Conservation (phyloP, 2,113 vertebrate genomes). For the Centrocercus urophasianus region DNA sequence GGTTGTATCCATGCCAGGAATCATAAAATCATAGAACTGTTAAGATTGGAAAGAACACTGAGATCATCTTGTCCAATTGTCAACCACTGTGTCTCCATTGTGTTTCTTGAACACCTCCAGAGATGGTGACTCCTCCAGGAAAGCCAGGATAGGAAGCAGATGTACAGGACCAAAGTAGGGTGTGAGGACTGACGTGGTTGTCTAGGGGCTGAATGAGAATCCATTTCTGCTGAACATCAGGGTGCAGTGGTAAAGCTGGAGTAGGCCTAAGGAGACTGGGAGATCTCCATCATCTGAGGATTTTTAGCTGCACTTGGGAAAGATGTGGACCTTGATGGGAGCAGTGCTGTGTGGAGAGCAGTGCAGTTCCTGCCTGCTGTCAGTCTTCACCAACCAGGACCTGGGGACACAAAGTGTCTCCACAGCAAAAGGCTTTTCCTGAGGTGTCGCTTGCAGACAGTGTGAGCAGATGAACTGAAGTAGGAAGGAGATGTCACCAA, state of each 20-base stretch:
- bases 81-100: no score
- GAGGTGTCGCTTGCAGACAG: accelerated
- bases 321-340: accelerated
- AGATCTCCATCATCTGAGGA: background rate
- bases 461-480: background rate
- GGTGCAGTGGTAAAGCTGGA: background rate
- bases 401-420: background rate
- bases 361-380: accelerated
- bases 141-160: background rate
- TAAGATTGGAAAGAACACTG: no score
- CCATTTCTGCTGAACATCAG: background rate
- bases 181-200: accelerated
- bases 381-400: background rate
- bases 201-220: background rate
- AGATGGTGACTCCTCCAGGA: no score
- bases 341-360: accelerated
- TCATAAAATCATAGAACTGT: no score
- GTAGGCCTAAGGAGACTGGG: background rate
- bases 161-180: background rate
- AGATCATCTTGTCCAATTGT: no score
- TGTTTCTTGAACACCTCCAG: no score
- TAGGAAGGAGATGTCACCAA: background rate
- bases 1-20: background rate
- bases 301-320: background rate
- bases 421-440: background rate